Evolutionary conservation across 2,113 vertebrate genomes (phyloP).

Genomic region (Hemicordylus capensis): DNA sequence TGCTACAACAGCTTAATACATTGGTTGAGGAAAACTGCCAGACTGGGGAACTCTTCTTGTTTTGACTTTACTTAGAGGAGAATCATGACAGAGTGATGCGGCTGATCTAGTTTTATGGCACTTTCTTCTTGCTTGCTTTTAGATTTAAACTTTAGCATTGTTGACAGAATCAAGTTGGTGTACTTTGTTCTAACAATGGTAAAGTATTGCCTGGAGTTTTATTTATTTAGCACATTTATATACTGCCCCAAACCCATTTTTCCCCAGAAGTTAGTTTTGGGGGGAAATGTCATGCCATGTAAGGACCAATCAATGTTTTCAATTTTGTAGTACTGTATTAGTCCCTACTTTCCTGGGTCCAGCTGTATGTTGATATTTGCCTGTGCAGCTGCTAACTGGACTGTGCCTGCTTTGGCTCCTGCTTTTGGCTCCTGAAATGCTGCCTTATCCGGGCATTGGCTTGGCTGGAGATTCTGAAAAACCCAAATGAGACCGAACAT

Average conservation of each 20-base stretch:
- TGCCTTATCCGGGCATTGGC: too few relatives aligned
- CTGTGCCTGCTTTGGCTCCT: not conserved
- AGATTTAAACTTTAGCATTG: not conserved
- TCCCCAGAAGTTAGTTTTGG: not conserved
- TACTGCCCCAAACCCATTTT: too few relatives aligned
- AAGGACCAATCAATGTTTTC: not conserved
- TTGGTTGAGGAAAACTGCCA: not conserved
- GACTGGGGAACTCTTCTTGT: not conserved
- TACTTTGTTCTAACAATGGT: not conserved
- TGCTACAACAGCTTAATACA: fast-evolving
- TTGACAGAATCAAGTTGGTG: not conserved
- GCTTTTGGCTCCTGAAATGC: not conserved
- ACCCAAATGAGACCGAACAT: too few relatives aligned
- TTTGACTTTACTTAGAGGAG: too few relatives aligned
- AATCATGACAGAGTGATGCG: too few relatives aligned
- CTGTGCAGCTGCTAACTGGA: not conserved
- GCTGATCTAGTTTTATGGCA: too few relatives aligned
- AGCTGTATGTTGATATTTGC: not conserved
- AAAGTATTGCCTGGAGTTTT: not conserved
- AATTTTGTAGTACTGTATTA: not conserved
- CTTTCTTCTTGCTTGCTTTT: not conserved
- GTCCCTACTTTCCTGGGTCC: not conserved
- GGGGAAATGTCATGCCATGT: not conserved
- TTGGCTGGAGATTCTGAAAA: too few relatives aligned
- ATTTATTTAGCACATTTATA: too few relatives aligned